Conservation (phyloP, 2,888 invertebrate species). For the Limnephilus auricula region DNA sequence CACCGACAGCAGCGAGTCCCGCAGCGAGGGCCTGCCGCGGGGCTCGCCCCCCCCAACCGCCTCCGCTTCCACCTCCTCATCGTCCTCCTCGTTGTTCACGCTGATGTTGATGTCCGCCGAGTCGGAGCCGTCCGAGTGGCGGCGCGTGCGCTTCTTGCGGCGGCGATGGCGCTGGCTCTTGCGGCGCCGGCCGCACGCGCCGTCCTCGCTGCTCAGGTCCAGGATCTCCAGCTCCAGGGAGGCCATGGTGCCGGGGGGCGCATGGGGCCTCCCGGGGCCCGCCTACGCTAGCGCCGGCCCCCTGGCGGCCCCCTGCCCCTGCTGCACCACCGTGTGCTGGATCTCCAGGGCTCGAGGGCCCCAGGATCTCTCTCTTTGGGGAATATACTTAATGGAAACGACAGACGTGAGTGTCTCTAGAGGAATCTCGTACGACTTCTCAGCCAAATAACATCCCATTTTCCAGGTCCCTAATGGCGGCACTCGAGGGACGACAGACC, state of each 20-base stretch:
- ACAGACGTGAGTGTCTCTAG: not conserved
- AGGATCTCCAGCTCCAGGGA: slow-evolving; percentile 88
- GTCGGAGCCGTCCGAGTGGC: slow-evolving; percentile 71
- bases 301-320: slow-evolving; percentile 69
- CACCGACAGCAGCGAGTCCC: slow-evolving; percentile 82
- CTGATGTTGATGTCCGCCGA: slow-evolving; percentile 68
- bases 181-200: slow-evolving; percentile 83
- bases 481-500: not conserved
- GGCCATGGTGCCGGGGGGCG: slow-evolving; percentile 81
- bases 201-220: slow-evolving; percentile 83
- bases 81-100: slow-evolving; percentile 74
- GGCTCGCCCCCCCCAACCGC: slow-evolving; percentile 84
- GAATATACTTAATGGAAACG: not conserved
- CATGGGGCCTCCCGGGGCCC: slow-evolving; percentile 68
- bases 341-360: not conserved
- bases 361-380: slow-evolving; percentile 65
- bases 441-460: slow-evolving; percentile 16
- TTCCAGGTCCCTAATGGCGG: not conserved
- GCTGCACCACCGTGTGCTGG: not conserved
- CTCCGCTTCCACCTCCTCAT: slow-evolving; percentile 78
- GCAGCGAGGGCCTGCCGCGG: slow-evolving; percentile 79
- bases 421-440: not conserved
- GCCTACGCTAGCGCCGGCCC: slow-evolving; percentile 69
- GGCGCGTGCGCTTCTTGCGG: slow-evolving; percentile 76
- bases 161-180: slow-evolving; percentile 80